These are phyloP conservation scores for Leontopithecus rosalia DNA, from an alignment of 2,797 vertebrate genomes.

Conservation along the genomic window DNA sequence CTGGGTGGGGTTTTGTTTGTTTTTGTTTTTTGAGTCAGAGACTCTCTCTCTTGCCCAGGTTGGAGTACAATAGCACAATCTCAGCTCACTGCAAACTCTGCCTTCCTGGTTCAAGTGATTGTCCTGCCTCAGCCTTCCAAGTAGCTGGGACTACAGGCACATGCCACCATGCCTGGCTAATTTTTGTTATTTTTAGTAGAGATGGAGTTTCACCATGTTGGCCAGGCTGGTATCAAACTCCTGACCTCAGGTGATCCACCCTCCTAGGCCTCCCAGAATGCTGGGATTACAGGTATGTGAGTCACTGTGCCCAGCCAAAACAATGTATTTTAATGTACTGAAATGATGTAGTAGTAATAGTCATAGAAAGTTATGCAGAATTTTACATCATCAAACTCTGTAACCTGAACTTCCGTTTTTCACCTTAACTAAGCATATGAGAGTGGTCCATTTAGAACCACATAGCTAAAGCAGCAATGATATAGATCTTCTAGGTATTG, in stretches of 20 bases:
- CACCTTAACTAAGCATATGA: background rate
- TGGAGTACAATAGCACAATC: background rate
- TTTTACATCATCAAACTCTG: background rate
- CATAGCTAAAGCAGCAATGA: background rate
- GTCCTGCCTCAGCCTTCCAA: background rate
- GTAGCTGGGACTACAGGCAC: background rate
- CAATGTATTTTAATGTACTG: slow-evolving; percentile 8
- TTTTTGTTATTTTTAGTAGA: background rate
- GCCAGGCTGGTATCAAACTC: background rate
- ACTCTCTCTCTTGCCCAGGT: background rate
- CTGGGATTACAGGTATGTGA: background rate
- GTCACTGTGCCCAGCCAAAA: background rate
- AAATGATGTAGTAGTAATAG: background rate
- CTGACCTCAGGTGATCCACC: background rate
- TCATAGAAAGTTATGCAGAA: background rate
- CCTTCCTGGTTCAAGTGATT: background rate
- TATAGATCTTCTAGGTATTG: background rate
- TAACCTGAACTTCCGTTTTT: background rate
- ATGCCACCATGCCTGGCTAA: background rate
- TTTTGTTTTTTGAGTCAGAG: background rate
- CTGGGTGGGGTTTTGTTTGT: background rate
- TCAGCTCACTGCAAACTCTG: background rate
- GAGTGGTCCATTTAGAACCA: background rate
- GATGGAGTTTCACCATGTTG: background rate
- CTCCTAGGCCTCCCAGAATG: background rate